Base-by-base conservation (phyloP, 1,140 invertebrate species). In the Sinella curviseta region DNA sequence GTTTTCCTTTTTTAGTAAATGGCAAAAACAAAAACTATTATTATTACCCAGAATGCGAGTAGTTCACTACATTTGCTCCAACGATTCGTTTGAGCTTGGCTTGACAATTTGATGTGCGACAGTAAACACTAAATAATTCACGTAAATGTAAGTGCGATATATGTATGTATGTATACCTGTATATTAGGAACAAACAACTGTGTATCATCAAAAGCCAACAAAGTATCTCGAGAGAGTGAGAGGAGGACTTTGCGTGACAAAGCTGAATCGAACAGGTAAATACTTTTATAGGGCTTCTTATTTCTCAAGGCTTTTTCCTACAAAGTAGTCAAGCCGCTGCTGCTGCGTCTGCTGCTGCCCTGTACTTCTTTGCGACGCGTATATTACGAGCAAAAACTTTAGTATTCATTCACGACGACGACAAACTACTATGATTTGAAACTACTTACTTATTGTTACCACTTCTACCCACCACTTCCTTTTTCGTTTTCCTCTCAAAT, bases 71-170 rank as follows among this genome's bases (percentile, higher is more conserved):
- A n/a, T n/a, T n/a, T n/a, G n/a, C n/a, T n/a, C n/a, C n/a, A n/a
- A n/a, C n/a, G n/a, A n/a, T n/a, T n/a, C n/a, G n/a, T n/a, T n/a
- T n/a, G n/a, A n/a, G n/a, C n/a, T n/a, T 60, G 14, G 31, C 24
- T 30, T 70, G 65, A 70, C 65, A 70, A 70, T 70, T 31, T 70
- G 65, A 70, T 70, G 30, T 70, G n/a, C 65, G 31, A 33, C 1
- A 31, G 65, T 70, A 70, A 70, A 70, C 65, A 70, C 65, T 70
- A 70, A 30, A 70, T 70, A 70, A 70, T 70, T 70, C 65, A 70
- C 28, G 57, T 65, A 65, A 26, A 65, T 8, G 20, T 8, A 65
- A 16, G n/a, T n/a, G n/a, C n/a, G n/a, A n/a, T n/a, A n/a, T n/a
- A n/a, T n/a, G n/a, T n/a, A n/a, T n/a, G n/a, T n/a, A n/a, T n/a